Percentiles rank a stretch among this genome's conserved stretches.
phyloP scores from a whole-genome alignment of 2,113 vertebrate genomes.

The Marmota monax region DNA sequence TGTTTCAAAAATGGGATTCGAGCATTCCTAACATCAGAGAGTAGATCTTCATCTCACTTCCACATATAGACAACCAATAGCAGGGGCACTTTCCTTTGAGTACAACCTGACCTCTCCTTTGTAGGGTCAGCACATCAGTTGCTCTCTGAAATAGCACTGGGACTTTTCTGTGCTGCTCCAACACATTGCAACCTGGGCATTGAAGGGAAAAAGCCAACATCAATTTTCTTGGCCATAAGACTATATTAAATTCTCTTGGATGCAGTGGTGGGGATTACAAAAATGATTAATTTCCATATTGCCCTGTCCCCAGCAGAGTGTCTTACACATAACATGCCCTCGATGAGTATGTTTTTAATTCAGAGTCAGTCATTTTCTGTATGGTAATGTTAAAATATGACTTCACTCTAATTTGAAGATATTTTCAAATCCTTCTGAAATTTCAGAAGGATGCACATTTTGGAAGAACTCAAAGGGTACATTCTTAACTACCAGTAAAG shows the following conservation, averaged over 20 bases:
- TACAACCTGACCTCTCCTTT: neutral
- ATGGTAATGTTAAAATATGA: conserved; percentile 12
- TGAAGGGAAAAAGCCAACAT: neutral
- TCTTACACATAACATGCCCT: neutral
- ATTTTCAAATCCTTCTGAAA: conserved; percentile 52
- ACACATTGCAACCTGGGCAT: neutral
- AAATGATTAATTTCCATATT: neutral
- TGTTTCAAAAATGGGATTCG: neutral
- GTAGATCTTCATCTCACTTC: neutral
- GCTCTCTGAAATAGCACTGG: neutral
- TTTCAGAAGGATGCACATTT: neutral
- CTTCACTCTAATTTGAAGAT: conserved; percentile 51
- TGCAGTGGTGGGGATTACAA: neutral
- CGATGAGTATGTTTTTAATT: conserved; percentile 28
- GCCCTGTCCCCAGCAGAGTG: neutral
- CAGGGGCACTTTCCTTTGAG: neutral
- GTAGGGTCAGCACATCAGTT: accelerated
- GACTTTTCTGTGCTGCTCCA: neutral
- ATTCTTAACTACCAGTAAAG: conserved; percentile 65
- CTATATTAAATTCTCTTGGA: neutral
- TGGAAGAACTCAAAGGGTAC: conserved; percentile 33
- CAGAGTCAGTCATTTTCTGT: neutral
- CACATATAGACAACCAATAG: accelerated
- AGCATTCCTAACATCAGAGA: neutral
- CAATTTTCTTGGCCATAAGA: neutral